phyloP scores from a whole-genome alignment of 2,113 vertebrate genomes.

The Alligator sinensis region DNA sequence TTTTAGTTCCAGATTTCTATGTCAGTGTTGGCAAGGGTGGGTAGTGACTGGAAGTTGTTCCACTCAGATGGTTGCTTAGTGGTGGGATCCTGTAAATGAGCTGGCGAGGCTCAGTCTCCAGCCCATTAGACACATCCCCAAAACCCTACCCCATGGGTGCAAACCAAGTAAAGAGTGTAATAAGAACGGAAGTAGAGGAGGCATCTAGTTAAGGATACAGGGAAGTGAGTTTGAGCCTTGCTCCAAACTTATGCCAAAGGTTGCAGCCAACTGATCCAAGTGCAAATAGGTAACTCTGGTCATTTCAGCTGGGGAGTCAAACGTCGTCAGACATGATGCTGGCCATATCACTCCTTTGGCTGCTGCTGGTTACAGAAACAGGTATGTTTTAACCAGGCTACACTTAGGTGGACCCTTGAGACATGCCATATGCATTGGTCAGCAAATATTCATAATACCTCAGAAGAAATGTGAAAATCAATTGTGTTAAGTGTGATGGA shows the following conservation, averaged over 20 bases:
- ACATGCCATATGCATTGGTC: conserved; percentile 57
- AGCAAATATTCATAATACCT: conserved; percentile 57
- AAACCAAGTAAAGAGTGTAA: not conserved
- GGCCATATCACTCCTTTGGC: too few relatives aligned
- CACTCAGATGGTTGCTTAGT: conserved; percentile 54
- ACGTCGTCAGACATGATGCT: too few relatives aligned
- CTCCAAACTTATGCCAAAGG: too few relatives aligned
- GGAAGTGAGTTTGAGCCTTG: too few relatives aligned
- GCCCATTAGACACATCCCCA: conserved; percentile 63
- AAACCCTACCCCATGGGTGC: conserved; percentile 53
- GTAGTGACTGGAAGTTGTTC: conserved; percentile 55
- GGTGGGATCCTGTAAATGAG: conserved; percentile 70
- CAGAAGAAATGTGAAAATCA: conserved; percentile 60
- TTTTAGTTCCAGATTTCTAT: conserved; percentile 58
- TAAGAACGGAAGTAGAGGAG: too few relatives aligned
- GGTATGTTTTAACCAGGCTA: too few relatives aligned
- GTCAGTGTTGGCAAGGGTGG: conserved; percentile 62
- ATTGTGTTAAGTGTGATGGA: conserved; percentile 60
- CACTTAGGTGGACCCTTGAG: conserved; percentile 7
- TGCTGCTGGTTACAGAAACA: too few relatives aligned
- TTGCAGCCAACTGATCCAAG: too few relatives aligned
- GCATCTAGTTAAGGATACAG: too few relatives aligned
- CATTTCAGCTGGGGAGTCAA: too few relatives aligned
- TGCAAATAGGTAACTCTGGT: too few relatives aligned
- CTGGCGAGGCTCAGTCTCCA: conserved; percentile 65